Evolutionary conservation across 2,888 invertebrate species (phyloP), one percentile per base, ranked within the genome.

Genomic region (Diaperis boleti): DNA sequence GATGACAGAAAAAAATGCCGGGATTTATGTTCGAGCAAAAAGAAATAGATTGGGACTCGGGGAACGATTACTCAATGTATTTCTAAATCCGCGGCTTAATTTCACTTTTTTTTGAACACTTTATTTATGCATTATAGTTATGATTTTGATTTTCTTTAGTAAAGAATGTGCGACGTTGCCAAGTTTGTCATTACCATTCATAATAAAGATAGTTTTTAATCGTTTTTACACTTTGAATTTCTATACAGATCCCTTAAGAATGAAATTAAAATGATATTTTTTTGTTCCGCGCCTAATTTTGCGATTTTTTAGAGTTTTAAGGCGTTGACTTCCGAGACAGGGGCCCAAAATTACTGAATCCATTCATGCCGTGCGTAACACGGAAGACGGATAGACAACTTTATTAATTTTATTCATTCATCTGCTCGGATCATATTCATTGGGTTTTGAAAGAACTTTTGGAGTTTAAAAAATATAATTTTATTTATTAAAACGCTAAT

Each of bases 121-220:
- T 47, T 59, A 3, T 15, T 13, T 6, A 1, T 11, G 4, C n/a
- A 29, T 20, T 14, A 26, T 10, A 59, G 15, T 31, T 42, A 26
- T 15, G 11, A 8, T 52, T 61, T 61, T 62, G 62, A 49, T 13
- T 59, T 41, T 17, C 45, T 62, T 37, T n/a, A 47, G 44, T 55
- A 33, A 75, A 75, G 78, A 78, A 78, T 78, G 73, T 77, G 69
- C 77, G 65, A 67, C 61, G 77, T 77, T 78, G 78, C 76, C 77
- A 73, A 49, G 64, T 71, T 35, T 65, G 29, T 55, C 29, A 63
- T 68, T 72, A 71, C 71, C 72, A 71, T 70, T 71, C 69, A 73
- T 69, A 72, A 73, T 20, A 59, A 73, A 14, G 50, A 33, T 22
- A 33, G 11, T 10, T 31, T 26, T 11, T 33, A 45, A 31, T 56